These are phyloP conservation scores for Xerus inauris DNA, from an alignment of 2,113 vertebrate genomes.

Conservation along the genomic window DNA sequence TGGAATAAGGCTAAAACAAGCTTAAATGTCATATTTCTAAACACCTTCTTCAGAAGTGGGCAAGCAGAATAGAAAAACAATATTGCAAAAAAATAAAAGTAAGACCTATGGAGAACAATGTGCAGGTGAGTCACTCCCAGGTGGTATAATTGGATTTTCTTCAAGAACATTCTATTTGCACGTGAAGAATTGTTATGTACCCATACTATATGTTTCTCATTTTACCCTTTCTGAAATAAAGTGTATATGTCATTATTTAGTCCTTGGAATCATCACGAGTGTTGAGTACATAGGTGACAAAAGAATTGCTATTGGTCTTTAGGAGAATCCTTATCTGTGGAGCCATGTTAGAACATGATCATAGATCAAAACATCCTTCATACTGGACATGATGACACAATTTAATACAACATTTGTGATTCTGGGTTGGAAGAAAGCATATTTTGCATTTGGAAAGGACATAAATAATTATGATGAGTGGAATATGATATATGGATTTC, in stretches of 20 bases:
- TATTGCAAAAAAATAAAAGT: neutral
- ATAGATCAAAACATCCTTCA: neutral
- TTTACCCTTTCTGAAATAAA: neutral
- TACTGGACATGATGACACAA: neutral
- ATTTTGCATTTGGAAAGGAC: neutral
- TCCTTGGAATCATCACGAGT: neutral
- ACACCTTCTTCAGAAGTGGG: neutral
- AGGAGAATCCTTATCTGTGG: neutral
- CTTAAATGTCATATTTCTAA: slow-evolving; percentile 26
- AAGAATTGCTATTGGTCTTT: slow-evolving; percentile 34
- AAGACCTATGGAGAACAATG: neutral
- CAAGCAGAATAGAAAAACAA: neutral
- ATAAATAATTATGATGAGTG: neutral
- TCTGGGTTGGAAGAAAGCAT: neutral
- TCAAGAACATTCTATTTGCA: neutral
- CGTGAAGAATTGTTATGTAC: neutral
- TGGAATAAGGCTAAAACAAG: neutral
- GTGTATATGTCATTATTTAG: neutral
- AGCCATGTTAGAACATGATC: neutral
- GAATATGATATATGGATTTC: neutral
- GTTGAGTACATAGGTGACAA: neutral
- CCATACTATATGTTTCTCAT: neutral
- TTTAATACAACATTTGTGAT: neutral
- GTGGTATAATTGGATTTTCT: neutral
- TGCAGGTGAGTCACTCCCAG: neutral